Percentiles rank a stretch among this genome's conserved stretches.
Evolutionary conservation across 35 echinoderm and acorn worm species (phyloP).

Genomic region (Holothuria glaberrima): DNA sequence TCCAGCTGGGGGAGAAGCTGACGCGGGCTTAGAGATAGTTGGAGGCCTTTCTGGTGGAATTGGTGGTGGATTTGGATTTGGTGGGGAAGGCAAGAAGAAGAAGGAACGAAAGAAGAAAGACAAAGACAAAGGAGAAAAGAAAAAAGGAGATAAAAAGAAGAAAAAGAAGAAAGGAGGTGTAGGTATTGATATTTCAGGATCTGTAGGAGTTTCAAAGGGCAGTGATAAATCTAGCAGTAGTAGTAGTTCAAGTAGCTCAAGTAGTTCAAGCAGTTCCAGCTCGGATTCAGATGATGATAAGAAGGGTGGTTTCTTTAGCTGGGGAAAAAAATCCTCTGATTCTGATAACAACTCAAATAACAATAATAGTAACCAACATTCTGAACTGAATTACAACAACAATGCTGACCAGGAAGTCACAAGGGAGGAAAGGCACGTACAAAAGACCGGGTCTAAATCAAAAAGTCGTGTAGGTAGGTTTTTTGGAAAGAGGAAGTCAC

Average conservation of each 20-base stretch:
- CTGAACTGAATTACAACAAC: constrained; percentile 79
- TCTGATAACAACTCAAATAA: constrained; percentile 94
- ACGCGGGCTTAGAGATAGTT: neutral
- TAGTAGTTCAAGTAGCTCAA: constrained; percentile 48
- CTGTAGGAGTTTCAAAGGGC: constrained; percentile 10
- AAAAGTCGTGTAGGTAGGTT: constrained; percentile 77
- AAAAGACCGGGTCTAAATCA: constrained; percentile 28
- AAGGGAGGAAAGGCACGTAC: constrained; percentile 1
- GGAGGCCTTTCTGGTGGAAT: neutral
- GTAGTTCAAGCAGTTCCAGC: constrained; percentile 62
- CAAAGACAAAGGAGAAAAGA: constrained; percentile 33
- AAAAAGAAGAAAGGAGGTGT: constrained; percentile 6
- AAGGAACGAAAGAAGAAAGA: constrained; percentile 4
- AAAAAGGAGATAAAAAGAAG: constrained; percentile 43
- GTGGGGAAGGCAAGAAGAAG: neutral
- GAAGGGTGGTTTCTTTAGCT: constrained; percentile 68
- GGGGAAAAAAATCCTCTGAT: constrained; percentile 59
- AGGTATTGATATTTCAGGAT: constrained; percentile 14
- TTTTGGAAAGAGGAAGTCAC: constrained; percentile 71
- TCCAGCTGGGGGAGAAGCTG: constrained; percentile 17
- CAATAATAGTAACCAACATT: constrained; percentile 84
- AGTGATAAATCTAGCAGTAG: constrained; percentile 22
- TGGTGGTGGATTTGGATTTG: constrained; percentile 10
- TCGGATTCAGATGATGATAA: constrained; percentile 76
- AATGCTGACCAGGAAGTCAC: constrained; percentile 86